Evolutionary conservation across 2,888 invertebrate genomes (phyloP), one percentile per base, ranked within the genome.

Genomic region (Polydrusus tereticollis): DNA sequence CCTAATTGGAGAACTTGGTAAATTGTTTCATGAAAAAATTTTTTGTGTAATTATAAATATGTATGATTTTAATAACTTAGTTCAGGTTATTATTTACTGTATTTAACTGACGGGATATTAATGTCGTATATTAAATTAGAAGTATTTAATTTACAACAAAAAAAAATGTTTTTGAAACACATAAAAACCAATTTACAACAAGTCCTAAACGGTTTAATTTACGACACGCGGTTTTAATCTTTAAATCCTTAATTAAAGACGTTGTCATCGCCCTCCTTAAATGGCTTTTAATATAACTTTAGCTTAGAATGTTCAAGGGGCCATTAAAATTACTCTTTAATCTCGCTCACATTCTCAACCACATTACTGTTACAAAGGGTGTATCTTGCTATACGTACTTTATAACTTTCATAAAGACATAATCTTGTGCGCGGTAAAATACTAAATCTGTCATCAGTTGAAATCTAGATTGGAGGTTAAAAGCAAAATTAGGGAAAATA

Each of bases 171-270:
- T 29, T 8, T 29, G 29, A 8, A n/a, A n/a, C n/a, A n/a, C n/a
- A 36, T 36, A 36, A n/a, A 36, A 36, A 36, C n/a, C n/a, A 36
- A 12, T 36, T 36, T 36, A 36, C 10, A n/a, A 36, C 14, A 41
- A 6, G 41, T 16, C 38, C 41, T 41, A 16, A 41, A 16, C 16
- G 16, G 14, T 41, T 41, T 14, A 41, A 41, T 7, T 41, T 41
- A 41, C 41, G 41, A 41, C 41, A 41, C 16, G 16, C 41, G 41
- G 16, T 20, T 50, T 50, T 50, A 26, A 58, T 58, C 58, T 58
- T 12, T 58, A 38, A 41, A 58, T 38, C 38, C 58, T 20, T 58
- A 36, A 58, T 58, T 58, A 58, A 14, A 21, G 41, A 20, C 14
- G 58, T 58, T 58, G 20, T 41, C 38, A 41, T 21, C 12, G 14